phyloP scores from a whole-genome alignment of 2,113 vertebrate genomes.

The Cebidichthys violaceus region DNA sequence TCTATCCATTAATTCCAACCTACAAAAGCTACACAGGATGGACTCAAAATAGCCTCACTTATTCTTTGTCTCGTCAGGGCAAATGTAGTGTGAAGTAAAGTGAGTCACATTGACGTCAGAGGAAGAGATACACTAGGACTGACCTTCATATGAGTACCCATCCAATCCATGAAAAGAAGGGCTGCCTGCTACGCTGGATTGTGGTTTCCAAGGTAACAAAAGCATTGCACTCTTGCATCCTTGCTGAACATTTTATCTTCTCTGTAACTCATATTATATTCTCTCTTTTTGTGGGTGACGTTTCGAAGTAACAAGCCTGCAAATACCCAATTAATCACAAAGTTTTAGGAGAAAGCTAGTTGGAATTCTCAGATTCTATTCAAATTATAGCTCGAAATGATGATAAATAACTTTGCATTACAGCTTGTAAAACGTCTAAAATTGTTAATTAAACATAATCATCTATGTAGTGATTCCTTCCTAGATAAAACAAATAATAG shows the following conservation, averaged over 20 bases:
- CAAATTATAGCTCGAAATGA: neutral
- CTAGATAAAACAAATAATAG: neutral
- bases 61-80: neutral
- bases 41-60: neutral
- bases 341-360: neutral
- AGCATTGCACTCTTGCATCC: slow-evolving; percentile 24
- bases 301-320: neutral
- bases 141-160: slow-evolving; percentile 36
- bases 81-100: slow-evolving; percentile 12
- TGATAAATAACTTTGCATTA: neutral
- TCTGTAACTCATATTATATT: neutral
- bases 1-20: neutral
- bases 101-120: slow-evolving; percentile 57
- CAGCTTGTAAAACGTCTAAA: neutral
- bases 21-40: neutral
- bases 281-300: neutral
- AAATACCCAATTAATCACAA: neutral
- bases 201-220: slow-evolving; percentile 63
- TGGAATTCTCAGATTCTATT: neutral
- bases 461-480: neutral
- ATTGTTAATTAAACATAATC: neutral
- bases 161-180: slow-evolving; percentile 17
- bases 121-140: slow-evolving; percentile 15
- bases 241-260: slow-evolving; percentile 23
- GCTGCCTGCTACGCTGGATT: slow-evolving; percentile 8